phyloP scores from a whole-genome alignment of 2,888 invertebrate species.

The Mimas tiliae region DNA sequence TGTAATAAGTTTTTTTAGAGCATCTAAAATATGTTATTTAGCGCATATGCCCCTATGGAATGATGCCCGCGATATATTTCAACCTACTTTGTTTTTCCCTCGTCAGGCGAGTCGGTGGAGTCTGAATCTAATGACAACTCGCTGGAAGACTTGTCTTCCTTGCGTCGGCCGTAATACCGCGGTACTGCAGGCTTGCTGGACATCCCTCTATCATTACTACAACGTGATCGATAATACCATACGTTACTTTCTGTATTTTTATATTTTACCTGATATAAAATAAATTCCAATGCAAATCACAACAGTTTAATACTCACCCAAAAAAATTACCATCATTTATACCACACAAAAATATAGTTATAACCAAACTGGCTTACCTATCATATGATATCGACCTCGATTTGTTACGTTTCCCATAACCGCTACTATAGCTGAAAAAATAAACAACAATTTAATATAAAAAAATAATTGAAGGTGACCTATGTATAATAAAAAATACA shows the following conservation, averaged over 20 bases:
- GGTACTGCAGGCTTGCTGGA: slow-evolving; percentile 53
- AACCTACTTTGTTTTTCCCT: slow-evolving; percentile 59
- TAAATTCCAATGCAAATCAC: neutral
- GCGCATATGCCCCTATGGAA: no score
- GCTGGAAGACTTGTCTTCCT: slow-evolving; percentile 77
- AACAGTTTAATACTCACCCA: slow-evolving; percentile 4
- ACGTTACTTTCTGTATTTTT: no score
- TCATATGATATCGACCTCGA: slow-evolving; percentile 75
- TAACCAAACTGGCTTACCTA: slow-evolving; percentile 68
- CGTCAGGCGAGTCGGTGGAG: slow-evolving; percentile 60
- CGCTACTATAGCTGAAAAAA: slow-evolving; percentile 63
- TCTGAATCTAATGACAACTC: slow-evolving; percentile 75
- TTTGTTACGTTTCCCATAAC: slow-evolving; percentile 71
- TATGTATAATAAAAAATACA: slow-evolving; percentile 43
- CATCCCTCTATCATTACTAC: slow-evolving; percentile 42
- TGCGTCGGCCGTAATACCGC: slow-evolving; percentile 78
- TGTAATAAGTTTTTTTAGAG: no score
- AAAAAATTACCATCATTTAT: slow-evolving; percentile 14
- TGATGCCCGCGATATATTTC: no score
- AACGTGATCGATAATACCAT: neutral
- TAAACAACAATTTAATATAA: slow-evolving; percentile 48
- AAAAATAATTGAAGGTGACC: no score
- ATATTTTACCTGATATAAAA: neutral
- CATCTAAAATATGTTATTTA: no score
- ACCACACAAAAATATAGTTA: slow-evolving; percentile 36